Evolutionary conservation across 2,888 invertebrate genomes (phyloP).

Genomic region (Lumbricus terrestris): DNA sequence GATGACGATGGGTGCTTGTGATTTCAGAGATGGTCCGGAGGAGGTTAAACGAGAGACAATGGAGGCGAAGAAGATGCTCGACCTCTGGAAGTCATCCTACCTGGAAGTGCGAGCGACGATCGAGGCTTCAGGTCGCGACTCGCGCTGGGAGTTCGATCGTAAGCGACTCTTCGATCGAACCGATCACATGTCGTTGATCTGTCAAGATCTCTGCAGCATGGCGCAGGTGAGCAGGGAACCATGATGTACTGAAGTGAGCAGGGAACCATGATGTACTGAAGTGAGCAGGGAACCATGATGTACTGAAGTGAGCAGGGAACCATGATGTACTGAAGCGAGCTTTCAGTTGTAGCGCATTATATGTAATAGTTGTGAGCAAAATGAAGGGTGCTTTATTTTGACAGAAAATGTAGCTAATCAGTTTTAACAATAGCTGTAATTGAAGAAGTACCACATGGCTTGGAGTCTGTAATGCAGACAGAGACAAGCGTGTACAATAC

Average conservation of each 20-base stretch:
- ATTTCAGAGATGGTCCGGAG: slow-evolving; percentile 37
- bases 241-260: not conserved
- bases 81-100: slow-evolving; percentile 68
- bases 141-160: slow-evolving; percentile 89
- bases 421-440: not conserved
- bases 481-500: too few species aligned
- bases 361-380: not conserved
- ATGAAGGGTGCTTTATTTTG: not conserved
- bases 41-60: slow-evolving; percentile 63
- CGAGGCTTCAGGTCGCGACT: slow-evolving; percentile 78
- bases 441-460: too few species aligned
- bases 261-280: not conserved
- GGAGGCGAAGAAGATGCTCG: slow-evolving; percentile 71
- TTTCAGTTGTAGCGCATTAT: too few species aligned
- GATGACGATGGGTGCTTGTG: not conserved
- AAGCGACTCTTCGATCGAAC: slow-evolving; percentile 77
- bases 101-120: slow-evolving; percentile 71
- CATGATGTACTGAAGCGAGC: not conserved
- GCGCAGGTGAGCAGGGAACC: slow-evolving; percentile 65
- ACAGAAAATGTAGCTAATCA: not conserved
- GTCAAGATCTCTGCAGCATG: slow-evolving; percentile 75
- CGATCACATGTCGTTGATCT: slow-evolving; percentile 80
- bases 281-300: not conserved
- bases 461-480: too few species aligned
- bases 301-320: slow-evolving; percentile 58